Evolutionary conservation across 2,888 invertebrate species (phyloP).

Genomic region (Cordylochernes scorpioides): DNA sequence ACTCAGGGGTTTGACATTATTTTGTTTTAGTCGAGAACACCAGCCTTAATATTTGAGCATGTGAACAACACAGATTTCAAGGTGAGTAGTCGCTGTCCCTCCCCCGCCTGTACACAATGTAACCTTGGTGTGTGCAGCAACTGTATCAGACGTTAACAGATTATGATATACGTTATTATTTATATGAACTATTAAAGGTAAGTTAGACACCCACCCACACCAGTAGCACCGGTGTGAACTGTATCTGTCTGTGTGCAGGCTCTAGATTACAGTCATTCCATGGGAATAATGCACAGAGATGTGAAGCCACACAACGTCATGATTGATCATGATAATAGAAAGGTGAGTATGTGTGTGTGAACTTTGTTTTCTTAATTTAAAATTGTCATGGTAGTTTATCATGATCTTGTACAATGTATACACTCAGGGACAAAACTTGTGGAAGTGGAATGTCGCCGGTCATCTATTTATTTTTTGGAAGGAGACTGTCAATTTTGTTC

Average conservation of each 20-base stretch:
- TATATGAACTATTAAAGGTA: slow-evolving; percentile 80
- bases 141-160: slow-evolving; percentile 96
- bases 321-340: slow-evolving; percentile 98
- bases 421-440: too few relatives aligned
- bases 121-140: slow-evolving; percentile 29
- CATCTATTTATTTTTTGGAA: too few relatives aligned
- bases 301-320: slow-evolving; percentile 99
- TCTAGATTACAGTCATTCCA: slow-evolving; percentile 97
- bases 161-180: slow-evolving; percentile 96
- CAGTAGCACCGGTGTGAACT: too few relatives aligned
- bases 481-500: too few relatives aligned
- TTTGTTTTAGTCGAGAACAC: slow-evolving; percentile 49
- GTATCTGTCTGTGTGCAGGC: too few relatives aligned
- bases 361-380: too few relatives aligned
- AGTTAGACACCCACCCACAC: background rate
- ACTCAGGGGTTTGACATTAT: background rate
- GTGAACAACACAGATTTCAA: slow-evolving; percentile 99
- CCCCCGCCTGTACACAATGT: background rate
- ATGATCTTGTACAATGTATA: too few relatives aligned
- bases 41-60: slow-evolving; percentile 96
- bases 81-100: background rate
- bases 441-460: too few relatives aligned
- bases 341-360: too few relatives aligned
- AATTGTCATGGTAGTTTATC: too few relatives aligned
- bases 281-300: slow-evolving; percentile 99